Conservation (phyloP, 2,797 vertebrate genomes). For the Syngnathus rostellatus region DNA sequence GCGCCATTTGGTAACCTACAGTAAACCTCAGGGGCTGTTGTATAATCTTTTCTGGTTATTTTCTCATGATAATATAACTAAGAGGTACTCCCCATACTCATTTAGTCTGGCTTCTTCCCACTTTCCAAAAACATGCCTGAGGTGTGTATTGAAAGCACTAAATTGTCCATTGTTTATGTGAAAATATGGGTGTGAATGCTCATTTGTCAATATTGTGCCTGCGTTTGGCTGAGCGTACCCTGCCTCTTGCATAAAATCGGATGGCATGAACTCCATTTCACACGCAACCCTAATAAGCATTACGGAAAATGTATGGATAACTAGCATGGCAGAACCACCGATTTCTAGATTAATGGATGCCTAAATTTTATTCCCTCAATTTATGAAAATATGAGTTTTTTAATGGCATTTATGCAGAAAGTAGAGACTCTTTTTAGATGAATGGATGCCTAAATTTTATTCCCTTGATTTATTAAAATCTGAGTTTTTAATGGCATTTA, state of each 20-base stretch:
- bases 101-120: too few species aligned
- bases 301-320: not conserved
- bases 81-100: not conserved
- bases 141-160: too few species aligned
- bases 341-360: not conserved
- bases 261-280: too few species aligned
- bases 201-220: too few species aligned
- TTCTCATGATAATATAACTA: not conserved
- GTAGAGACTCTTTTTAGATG: not conserved
- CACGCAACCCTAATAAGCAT: too few species aligned
- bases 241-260: too few species aligned
- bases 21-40: not conserved
- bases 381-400: not conserved
- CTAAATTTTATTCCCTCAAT: too few species aligned
- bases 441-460: not conserved
- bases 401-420: too few species aligned
- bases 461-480: too few species aligned
- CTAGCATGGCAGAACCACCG: not conserved
- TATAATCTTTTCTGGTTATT: not conserved
- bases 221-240: too few species aligned
- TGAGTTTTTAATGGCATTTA: not conserved
- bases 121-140: not conserved
- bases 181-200: too few species aligned
- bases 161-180: too few species aligned
- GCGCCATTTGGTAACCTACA: not conserved